Evolutionary conservation across 2,113 vertebrate genomes (phyloP), one percentile per base, ranked within the genome.

Genomic region (Perca fluviatilis): DNA sequence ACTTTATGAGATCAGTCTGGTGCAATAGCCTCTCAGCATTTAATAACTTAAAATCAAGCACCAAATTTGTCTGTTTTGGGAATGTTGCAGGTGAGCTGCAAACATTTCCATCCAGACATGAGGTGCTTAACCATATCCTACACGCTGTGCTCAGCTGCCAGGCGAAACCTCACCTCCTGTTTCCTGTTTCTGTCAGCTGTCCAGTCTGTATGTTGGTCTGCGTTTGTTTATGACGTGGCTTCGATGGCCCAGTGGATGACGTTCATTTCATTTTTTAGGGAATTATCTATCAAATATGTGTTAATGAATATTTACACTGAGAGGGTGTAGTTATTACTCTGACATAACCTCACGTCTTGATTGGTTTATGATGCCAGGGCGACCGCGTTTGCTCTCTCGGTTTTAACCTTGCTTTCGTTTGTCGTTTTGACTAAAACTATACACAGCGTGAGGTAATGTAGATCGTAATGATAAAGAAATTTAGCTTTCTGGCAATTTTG

Each of bases 161-260:
- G 70, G 51, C 16, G 4, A 85, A 87, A 84, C 86, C 72, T 85
- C 64, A 66, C 67, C 90, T 88, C 91, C 90, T 93, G 91, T 87
- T 85, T 85, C 65, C 89, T 93, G 91, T 88, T 85, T 84, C 65
- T 71, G 62, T 91, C 92, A 91, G 90, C 88, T 91, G 91, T 88
- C 89, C 84, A 14, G 72, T 82, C 64, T 83, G 57, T 71, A 33
- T 68, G 43, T 85, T 25, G 9, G 60, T 73, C 25, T 78, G 57
- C 15, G 40, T 83, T 62, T 85, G 74, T 80, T 75, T 77, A 53
- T 73, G 53, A 66, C 46, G 77, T 46, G 30, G 36, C 50, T 73
- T 1, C 3, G 10, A 23, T 61, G 66, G 30, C 71, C 71, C 12
- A 23, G 23, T 19, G 27, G 46, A 62, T 54, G 43, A 54, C 50